Evolutionary conservation across 2,888 invertebrate genomes (phyloP), one percentile per base, ranked within the genome.

Genomic region (Celastrina argiolus): DNA sequence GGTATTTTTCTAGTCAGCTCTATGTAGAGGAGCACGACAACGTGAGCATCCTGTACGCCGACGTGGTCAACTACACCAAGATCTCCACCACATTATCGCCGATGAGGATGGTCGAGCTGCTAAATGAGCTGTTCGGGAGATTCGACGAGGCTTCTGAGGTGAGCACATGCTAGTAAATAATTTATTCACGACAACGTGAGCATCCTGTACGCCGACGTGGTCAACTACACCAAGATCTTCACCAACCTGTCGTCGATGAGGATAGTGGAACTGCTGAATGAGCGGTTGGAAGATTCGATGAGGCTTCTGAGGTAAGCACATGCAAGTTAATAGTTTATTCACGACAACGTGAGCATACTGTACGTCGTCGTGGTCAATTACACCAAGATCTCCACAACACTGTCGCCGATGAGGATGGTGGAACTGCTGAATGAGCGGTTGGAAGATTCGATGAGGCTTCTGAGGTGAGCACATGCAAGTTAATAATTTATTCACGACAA

Each of bases 311-410:
- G 92, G 96, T 96, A 68, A 69, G 71, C 70, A 39, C 14, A 1
- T 31, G 31, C 31, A 31, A 2, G 31, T 6, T 4, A 31, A 6
- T 31, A 31, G 0, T 31, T 7, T 31, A 31, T 6, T 4, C 2
- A 1, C 31, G 31, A 2, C 31, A 6, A 31, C 31, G 31, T 31
- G 31, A 1, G 31, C 31, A 96, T 98, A 71, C 86, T 98, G 39
- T 98, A 97, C 78, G 98, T 98, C 0, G 98, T 98, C 82, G 97
- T 98, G 59, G 98, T 98, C 0, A 97, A 98, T 85, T 98, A 97
- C 78, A 98, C 98, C 0, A 94, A 95, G 74, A 93, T 97, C 84
- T 97, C 98, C 0, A 96, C 96, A 0, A 95, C 95, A 0, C 83
- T 98, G 66, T 94, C 95, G 0, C 96, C 97, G 0, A 93, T 94